These are phyloP conservation scores for Pelochelys cantorii DNA, from an alignment of 2,797 vertebrate species.

Conservation along the genomic window DNA sequence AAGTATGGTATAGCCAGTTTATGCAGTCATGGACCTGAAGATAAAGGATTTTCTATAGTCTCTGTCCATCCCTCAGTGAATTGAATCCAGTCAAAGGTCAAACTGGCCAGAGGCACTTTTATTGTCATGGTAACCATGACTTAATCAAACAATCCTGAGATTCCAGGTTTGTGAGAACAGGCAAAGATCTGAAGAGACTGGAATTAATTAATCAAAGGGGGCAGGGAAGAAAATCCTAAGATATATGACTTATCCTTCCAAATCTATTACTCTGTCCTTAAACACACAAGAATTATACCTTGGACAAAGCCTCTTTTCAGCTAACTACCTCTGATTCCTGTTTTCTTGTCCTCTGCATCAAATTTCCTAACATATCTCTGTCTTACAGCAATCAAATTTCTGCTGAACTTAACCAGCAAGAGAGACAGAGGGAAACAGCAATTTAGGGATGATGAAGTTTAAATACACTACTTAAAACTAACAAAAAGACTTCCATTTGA, in stretches of 20 bases:
- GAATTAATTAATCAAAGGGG: conserved; percentile 83
- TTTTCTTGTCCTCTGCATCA: conserved; percentile 69
- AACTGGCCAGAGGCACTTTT: conserved; percentile 90
- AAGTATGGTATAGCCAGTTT: neutral
- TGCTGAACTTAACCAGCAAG: conserved; percentile 39
- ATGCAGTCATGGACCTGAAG: conserved; percentile 56
- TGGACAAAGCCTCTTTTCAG: conserved; percentile 80
- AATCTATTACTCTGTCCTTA: conserved; percentile 81
- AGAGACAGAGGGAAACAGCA: neutral
- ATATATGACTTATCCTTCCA: conserved; percentile 81
- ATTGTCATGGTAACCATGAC: conserved; percentile 86
- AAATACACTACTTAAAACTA: neutral
- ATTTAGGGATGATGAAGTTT: conserved; percentile 29
- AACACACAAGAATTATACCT: conserved; percentile 79
- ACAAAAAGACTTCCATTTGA: neutral
- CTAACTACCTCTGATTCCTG: conserved; percentile 76
- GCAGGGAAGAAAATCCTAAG: conserved; percentile 77
- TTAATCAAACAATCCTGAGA: conserved; percentile 94
- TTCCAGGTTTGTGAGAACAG: conserved; percentile 84
- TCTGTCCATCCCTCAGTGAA: conserved; percentile 76
- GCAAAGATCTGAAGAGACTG: conserved; percentile 79
- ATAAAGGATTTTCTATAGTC: conserved; percentile 69
- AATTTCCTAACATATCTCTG: conserved; percentile 68
- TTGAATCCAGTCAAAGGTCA: conserved; percentile 89
- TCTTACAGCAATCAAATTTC: conserved; percentile 45